Base-by-base conservation (phyloP, 2,113 vertebrate species). In the Cheirogaleus medius region DNA sequence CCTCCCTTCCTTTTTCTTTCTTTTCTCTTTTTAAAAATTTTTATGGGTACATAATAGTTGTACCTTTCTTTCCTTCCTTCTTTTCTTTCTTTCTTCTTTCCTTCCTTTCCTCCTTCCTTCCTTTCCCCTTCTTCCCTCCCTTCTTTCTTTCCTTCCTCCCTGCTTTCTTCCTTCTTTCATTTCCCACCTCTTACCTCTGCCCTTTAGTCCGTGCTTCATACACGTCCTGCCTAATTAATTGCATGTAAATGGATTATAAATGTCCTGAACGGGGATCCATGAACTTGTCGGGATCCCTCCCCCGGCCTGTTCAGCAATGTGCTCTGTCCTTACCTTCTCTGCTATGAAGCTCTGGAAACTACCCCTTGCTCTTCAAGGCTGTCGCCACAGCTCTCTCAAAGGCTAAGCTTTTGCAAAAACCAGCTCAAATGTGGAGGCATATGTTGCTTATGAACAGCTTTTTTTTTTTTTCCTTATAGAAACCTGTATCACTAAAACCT, bases 401-500 rank as follows among this genome's bases (percentile, higher is more conserved):
- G 39, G 32, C 56, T 93, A 44, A 81, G 3, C 3, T 29, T 86
- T 83, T 78, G 94, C 54, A 84, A 82, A 95, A 81, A 73, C 29
- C n/a, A 12, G 29, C n/a, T 86, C 8, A 44, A 89, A 89, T 37
- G 25, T 29, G 21, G 1, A 11, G 21, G 39, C 63, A 32, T 87
- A 9, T 71, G 63, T 93, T 91, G 68, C 56, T 80, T 85, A 82
- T 44, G 37, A 29, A 47, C 66, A 44, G 87, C 11, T 71, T 84
- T 91, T 88, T 34, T 69, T 69, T 37, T 69, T 78, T 86, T 25
- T 14, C 7, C 37, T 69, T 42, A 97, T 14, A 83, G 91, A 97
- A 91, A 86, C 63, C 21, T 29, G 69, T 88, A 83, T 95, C n/a
- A 12, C 83, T 87, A 47, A 98, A 97, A 94, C 47, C 60, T 85